These are phyloP conservation scores for Drosophila setifemur DNA, from an alignment of 1,140 invertebrate genomes.

Conservation along the genomic window DNA sequence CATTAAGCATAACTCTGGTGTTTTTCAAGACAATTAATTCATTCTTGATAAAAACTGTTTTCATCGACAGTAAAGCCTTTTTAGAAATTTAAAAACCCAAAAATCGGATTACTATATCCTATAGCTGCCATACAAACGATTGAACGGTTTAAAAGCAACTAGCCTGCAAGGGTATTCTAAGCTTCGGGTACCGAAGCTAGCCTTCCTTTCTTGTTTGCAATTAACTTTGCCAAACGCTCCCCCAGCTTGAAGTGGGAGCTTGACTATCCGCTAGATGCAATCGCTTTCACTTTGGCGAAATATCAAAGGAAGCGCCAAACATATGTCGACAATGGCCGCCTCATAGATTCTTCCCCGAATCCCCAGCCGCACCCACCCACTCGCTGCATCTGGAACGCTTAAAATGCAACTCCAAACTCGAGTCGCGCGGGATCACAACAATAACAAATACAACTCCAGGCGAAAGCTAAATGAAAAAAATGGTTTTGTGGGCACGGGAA, in stretches of 20 bases:
- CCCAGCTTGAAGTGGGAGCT: slow-evolving; percentile 24
- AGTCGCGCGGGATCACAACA: slow-evolving; percentile 53
- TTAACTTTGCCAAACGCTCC: slow-evolving; percentile 65
- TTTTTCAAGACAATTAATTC: too few relatives aligned
- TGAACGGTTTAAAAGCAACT: too few relatives aligned
- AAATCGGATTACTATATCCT: too few relatives aligned
- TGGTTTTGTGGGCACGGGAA: not conserved
- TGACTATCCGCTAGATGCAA: slow-evolving; percentile 54
- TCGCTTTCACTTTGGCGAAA: slow-evolving; percentile 76
- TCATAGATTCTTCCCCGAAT: slow-evolving; percentile 51
- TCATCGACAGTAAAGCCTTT: too few relatives aligned
- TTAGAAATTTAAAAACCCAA: too few relatives aligned
- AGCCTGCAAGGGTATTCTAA: too few relatives aligned
- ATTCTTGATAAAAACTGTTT: too few relatives aligned
- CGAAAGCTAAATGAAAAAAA: slow-evolving; percentile 52
- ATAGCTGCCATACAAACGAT: too few relatives aligned
- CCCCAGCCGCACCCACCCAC: slow-evolving; percentile 3
- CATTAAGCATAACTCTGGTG: too few relatives aligned
- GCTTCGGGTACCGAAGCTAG: too few relatives aligned
- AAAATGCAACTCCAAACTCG: slow-evolving; percentile 50
- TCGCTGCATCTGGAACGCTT: slow-evolving; percentile 50
- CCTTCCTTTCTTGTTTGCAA: slow-evolving; percentile 48
- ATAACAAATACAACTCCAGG: slow-evolving; percentile 69
- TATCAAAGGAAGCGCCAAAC: slow-evolving; percentile 67
- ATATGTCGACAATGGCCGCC: slow-evolving; percentile 69